Evolutionary conservation across 2,888 invertebrate species (phyloP).

Genomic region (Euzetes globulus): DNA sequence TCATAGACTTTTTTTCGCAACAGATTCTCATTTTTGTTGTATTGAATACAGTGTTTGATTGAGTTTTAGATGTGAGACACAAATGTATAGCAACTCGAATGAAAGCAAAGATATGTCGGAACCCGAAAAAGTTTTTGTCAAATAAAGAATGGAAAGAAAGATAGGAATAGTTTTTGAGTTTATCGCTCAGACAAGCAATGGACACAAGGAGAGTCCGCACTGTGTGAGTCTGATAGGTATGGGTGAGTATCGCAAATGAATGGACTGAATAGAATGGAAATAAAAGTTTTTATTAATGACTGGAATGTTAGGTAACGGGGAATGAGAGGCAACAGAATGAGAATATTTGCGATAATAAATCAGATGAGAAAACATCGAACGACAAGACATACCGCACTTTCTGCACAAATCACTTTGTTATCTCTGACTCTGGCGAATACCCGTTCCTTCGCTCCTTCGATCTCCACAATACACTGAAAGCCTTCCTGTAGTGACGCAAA

Average conservation of each 20-base stretch:
- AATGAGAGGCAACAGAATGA: neutral
- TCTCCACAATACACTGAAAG: constrained; percentile 81
- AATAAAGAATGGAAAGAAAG: too few relatives aligned
- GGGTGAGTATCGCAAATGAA: neutral
- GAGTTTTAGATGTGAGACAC: too few relatives aligned
- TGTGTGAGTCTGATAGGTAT: neutral
- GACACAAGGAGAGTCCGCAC: neutral
- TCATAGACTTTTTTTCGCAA: neutral
- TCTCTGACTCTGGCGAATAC: constrained; percentile 72
- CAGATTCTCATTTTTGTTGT: too few relatives aligned
- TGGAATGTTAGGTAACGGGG: neutral
- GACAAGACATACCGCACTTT: constrained; percentile 61
- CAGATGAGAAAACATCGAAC: too few relatives aligned
- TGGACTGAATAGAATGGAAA: neutral
- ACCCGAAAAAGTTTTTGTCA: too few relatives aligned
- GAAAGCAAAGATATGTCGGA: too few relatives aligned
- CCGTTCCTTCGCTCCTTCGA: constrained; percentile 80
- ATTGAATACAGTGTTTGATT: too few relatives aligned
- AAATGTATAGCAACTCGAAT: too few relatives aligned
- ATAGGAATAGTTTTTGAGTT: too few relatives aligned
- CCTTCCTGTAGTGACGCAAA: constrained; percentile 50
- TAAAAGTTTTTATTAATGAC: neutral
- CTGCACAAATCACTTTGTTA: constrained; percentile 76
- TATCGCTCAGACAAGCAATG: neutral
- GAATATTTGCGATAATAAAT: neutral